These are phyloP conservation scores for Oreochromis mossambicus DNA, from an alignment of 2,797 vertebrate species.

Conservation along the genomic window DNA sequence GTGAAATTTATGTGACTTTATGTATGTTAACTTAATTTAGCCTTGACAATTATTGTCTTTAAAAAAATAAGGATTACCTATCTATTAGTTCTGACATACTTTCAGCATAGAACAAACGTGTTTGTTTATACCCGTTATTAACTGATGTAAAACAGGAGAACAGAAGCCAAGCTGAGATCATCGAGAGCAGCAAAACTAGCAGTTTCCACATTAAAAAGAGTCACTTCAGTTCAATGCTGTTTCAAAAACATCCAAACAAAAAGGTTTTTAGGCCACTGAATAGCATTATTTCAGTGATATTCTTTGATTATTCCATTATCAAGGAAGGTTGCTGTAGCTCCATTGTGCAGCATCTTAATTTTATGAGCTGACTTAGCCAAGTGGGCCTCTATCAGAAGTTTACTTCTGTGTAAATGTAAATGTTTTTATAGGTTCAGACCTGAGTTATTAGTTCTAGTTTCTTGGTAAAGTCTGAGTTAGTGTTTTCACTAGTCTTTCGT, in stretches of 20 bases:
- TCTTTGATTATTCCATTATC: not conserved
- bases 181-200: not conserved
- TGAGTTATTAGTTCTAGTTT: not conserved
- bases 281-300: accelerated
- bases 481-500: not conserved
- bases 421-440: not conserved
- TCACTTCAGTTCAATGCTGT: not conserved
- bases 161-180: not conserved
- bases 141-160: not conserved
- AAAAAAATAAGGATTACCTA: not conserved
- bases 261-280: not conserved
- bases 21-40: not conserved
- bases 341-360: not conserved
- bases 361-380: not conserved
- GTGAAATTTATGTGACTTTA: not conserved
- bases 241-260: not conserved
- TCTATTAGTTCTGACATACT: not conserved
- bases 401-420: not conserved
- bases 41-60: not conserved
- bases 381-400: not conserved
- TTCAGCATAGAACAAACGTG: not conserved
- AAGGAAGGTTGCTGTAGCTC: not conserved
- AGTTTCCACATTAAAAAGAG: not conserved
- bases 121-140: not conserved
- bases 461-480: not conserved